A percentile compares a stretch with the other conserved stretches of the same genome.
phyloP scores from a whole-genome alignment of 2,888 invertebrate species.

The Phyllotreta striolata region DNA sequence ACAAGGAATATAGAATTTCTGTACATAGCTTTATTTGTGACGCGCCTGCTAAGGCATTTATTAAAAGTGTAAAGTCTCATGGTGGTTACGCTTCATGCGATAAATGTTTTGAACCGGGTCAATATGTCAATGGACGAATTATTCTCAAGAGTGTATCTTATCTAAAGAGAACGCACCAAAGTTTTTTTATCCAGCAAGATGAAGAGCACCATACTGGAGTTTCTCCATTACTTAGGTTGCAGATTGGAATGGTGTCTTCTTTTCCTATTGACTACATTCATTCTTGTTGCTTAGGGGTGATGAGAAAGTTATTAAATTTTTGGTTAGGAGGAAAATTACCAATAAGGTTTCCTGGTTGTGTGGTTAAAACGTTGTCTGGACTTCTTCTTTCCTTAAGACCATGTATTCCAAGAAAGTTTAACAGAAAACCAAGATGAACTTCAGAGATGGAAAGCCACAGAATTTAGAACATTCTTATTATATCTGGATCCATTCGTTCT shows the following conservation, averaged over 20 bases:
- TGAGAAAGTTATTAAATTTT: slow-evolving; percentile 32
- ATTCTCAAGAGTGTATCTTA: slow-evolving; percentile 10
- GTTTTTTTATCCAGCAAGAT: slow-evolving; percentile 18
- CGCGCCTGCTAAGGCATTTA: slow-evolving; percentile 32
- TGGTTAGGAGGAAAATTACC: slow-evolving; percentile 4
- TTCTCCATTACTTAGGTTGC: slow-evolving; percentile 29
- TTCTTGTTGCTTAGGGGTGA: slow-evolving; percentile 30
- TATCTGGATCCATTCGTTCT: no score
- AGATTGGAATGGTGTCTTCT: slow-evolving; percentile 27
- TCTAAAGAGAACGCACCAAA: not conserved
- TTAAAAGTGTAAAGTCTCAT: slow-evolving; percentile 32
- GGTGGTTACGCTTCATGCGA: slow-evolving; percentile 34
- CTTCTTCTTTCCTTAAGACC: slow-evolving; percentile 5
- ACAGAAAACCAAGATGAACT: not conserved
- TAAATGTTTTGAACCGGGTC: slow-evolving; percentile 22
- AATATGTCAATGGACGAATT: slow-evolving; percentile 13
- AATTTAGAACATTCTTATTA: no score
- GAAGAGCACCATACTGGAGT: slow-evolving; percentile 35
- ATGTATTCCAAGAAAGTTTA: slow-evolving; percentile 5
- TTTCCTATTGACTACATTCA: slow-evolving; percentile 39
- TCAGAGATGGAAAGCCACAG: not conserved
- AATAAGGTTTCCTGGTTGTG: not conserved
- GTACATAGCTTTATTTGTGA: slow-evolving; percentile 32
- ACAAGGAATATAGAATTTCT: slow-evolving; percentile 20
- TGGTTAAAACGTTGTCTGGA: not conserved